Conservation (phyloP, 2,113 vertebrate genomes). For the Heliornis fulica region DNA sequence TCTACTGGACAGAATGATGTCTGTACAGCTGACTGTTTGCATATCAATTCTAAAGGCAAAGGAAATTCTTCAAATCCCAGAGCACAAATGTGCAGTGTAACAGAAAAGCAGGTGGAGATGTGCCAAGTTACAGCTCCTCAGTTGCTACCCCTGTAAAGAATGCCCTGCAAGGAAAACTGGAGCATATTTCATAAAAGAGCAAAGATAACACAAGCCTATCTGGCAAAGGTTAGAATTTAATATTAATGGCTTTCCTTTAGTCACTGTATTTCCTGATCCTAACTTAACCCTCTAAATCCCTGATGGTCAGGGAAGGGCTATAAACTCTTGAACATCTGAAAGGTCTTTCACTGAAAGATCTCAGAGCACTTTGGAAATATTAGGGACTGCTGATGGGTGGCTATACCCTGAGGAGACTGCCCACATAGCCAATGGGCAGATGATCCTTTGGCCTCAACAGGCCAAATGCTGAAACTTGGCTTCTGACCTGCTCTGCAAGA, state of each 20-base stretch:
- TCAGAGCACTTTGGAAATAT: not conserved
- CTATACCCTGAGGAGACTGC: not conserved
- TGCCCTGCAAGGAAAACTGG: constrained; percentile 45
- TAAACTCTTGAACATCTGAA: not conserved
- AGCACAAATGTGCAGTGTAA: constrained; percentile 42
- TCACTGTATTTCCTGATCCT: constrained; percentile 43
- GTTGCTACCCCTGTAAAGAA: constrained; percentile 45
- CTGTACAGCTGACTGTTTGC: constrained; percentile 53
- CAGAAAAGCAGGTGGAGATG: constrained; percentile 55
- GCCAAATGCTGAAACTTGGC: not conserved
- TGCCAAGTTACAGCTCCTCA: constrained; percentile 61
- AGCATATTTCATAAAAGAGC: constrained; percentile 34
- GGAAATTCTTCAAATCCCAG: constrained; percentile 69
- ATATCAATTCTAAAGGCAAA: constrained; percentile 35
- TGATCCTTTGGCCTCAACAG: not conserved
- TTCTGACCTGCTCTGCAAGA: not conserved
- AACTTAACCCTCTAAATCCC: constrained; percentile 28
- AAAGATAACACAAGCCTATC: constrained; percentile 54
- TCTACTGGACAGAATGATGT: constrained; percentile 48
- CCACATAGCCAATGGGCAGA: not conserved
- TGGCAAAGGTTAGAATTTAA: constrained; percentile 37
- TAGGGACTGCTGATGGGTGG: not conserved
- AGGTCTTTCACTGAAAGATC: not conserved
- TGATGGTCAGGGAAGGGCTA: not conserved
- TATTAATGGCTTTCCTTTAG: constrained; percentile 57